Conservation (phyloP, 1,140 invertebrate species). For the Periplaneta americana region DNA sequence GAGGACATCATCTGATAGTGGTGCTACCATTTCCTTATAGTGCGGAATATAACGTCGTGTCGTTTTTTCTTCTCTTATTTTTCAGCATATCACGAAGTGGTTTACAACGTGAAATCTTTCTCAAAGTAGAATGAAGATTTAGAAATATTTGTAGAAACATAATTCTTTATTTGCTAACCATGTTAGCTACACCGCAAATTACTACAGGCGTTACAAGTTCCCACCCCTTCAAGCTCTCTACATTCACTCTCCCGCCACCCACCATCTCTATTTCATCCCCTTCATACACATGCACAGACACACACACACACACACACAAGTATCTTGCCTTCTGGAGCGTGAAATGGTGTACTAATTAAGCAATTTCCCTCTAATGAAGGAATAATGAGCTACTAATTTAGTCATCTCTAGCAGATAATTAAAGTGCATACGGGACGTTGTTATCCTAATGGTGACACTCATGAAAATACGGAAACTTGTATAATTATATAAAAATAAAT, state of each 20-base stretch:
- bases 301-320: not conserved
- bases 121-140: too few relatives aligned
- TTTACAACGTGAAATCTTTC: too few relatives aligned
- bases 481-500: not conserved
- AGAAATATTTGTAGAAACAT: too few relatives aligned
- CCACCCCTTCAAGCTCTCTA: too few relatives aligned
- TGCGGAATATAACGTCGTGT: too few relatives aligned
- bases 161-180: not conserved
- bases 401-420: conserved; percentile 18
- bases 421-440: conserved; percentile 1
- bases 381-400: conserved; percentile 19
- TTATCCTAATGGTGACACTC: not conserved
- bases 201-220: not conserved
- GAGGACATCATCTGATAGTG: too few relatives aligned
- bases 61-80: too few relatives aligned
- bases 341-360: conserved; percentile 14
- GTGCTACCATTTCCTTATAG: too few relatives aligned
- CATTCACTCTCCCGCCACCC: not conserved
- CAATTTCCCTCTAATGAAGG: conserved; percentile 16
- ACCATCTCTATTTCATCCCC: too few relatives aligned
- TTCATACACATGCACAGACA: not conserved
- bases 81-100: too few relatives aligned
- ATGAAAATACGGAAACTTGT: not conserved
- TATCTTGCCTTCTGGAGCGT: not conserved
- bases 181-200: not conserved